These are phyloP conservation scores for Protula sp. DNA, from an alignment of 2,888 invertebrate genomes.

Conservation along the genomic window DNA sequence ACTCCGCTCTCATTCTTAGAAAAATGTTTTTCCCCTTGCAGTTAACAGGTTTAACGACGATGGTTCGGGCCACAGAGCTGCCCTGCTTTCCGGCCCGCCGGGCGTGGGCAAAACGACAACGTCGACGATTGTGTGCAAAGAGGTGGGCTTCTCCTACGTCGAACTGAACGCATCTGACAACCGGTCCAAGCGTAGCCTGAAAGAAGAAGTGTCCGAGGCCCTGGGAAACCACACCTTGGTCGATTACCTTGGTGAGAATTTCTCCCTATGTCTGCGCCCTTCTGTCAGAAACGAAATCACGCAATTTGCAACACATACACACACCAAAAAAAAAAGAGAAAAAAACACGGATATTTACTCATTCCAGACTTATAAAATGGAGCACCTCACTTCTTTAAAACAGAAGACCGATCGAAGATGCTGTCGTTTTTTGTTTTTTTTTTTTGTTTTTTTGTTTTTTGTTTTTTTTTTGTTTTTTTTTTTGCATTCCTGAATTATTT, in stretches of 20 bases:
- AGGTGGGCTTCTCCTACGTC: slow-evolving; percentile 75
- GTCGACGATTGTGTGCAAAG: slow-evolving; percentile 65
- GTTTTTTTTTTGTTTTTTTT: no score
- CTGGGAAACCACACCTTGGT: slow-evolving; percentile 61
- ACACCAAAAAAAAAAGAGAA: not conserved
- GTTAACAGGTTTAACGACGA: slow-evolving; percentile 55
- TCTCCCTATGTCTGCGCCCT: not conserved
- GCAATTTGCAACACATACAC: not conserved
- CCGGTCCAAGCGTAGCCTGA: slow-evolving; percentile 78
- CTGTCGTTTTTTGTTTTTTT: no score
- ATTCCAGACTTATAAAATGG: no score
- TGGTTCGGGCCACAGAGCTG: slow-evolving; percentile 85
- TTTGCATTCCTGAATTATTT: no score
- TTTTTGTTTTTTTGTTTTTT: no score
- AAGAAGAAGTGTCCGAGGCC: slow-evolving; percentile 76
- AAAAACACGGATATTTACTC: no score
- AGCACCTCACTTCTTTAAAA: no score
- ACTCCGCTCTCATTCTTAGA: no score
- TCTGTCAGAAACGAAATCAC: not conserved
- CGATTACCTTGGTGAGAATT: slow-evolving; percentile 35
- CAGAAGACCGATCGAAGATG: no score
- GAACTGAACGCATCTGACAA: slow-evolving; percentile 99
- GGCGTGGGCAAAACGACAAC: slow-evolving; percentile 74
- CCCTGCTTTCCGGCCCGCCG: slow-evolving; percentile 89
- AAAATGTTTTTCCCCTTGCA: not conserved